These are phyloP conservation scores for Enteromius thamalakanensis DNA, from an alignment of 2,797 vertebrate species.

Conservation along the genomic window DNA sequence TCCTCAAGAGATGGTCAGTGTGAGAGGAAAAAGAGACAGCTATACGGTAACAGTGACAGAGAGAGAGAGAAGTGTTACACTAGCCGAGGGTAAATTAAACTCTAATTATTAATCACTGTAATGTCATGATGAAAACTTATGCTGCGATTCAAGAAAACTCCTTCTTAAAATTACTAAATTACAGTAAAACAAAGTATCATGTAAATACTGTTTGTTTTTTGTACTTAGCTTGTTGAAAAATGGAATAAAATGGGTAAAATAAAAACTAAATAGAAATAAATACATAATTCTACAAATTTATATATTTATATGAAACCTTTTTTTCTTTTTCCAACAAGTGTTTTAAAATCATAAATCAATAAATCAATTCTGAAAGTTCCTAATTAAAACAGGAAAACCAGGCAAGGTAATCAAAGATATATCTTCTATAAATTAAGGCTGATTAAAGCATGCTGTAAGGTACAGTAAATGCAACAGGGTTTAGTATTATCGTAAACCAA, in stretches of 20 bases:
- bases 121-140: neutral
- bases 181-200: neutral
- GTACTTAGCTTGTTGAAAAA: neutral
- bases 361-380: neutral
- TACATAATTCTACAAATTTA: neutral
- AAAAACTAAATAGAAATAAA: neutral
- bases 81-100: slow-evolving; percentile 7
- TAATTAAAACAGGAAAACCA: neutral
- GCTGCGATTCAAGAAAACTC: neutral
- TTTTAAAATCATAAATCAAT: neutral
- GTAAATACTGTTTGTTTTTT: neutral
- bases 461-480: neutral
- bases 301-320: neutral
- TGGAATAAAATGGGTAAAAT: too few species aligned
- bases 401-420: neutral
- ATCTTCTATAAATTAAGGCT: neutral
- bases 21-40: neutral
- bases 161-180: neutral
- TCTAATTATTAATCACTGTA: slow-evolving; percentile 10
- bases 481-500: neutral
- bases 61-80: neutral
- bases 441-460: neutral
- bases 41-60: neutral
- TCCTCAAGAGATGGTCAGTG: neutral
- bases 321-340: neutral